A percentile compares a stretch with the other conserved stretches of the same genome.
Evolutionary conservation across 2,888 invertebrate species (phyloP).

Genomic region (Euclidia mi): DNA sequence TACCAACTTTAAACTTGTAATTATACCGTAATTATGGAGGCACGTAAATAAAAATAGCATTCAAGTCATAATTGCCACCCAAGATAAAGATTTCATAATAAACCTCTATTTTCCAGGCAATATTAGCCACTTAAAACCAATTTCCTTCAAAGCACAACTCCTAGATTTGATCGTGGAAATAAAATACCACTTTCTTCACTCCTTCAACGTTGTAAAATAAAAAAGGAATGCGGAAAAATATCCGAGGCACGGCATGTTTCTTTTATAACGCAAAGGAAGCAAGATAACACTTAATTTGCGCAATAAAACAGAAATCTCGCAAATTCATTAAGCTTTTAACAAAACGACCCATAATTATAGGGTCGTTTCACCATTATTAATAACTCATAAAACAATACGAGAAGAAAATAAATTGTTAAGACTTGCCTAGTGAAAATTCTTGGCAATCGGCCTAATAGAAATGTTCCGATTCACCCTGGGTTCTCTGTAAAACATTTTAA

Average conservation of each 20-base stretch:
- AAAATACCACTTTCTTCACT: slow-evolving; percentile 8
- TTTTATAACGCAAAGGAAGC: slow-evolving; percentile 48
- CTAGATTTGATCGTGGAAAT: slow-evolving; percentile 1
- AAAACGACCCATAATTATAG: slow-evolving; percentile 57
- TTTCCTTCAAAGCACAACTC: background rate
- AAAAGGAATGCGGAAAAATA: slow-evolving; percentile 26
- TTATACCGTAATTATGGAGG: too few species aligned
- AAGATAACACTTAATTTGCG: slow-evolving; percentile 55
- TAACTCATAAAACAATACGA: slow-evolving; percentile 57
- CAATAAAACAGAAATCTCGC: slow-evolving; percentile 59
- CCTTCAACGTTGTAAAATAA: slow-evolving; percentile 17
- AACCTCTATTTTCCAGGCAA: too few species aligned
- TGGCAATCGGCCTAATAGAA: slow-evolving; percentile 53
- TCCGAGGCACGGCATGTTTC: slow-evolving; percentile 47
- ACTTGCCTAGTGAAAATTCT: slow-evolving; percentile 53
- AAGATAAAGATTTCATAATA: too few species aligned
- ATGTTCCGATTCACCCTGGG: slow-evolving; percentile 41
- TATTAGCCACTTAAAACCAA: background rate
- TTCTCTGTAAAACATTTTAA: slow-evolving; percentile 52
- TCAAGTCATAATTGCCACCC: too few species aligned
- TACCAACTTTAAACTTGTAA: too few species aligned
- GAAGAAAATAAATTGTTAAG: slow-evolving; percentile 54
- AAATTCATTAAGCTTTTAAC: slow-evolving; percentile 60
- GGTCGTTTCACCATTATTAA: slow-evolving; percentile 56
- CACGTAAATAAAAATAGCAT: too few species aligned